Conservation (phyloP, 2,888 invertebrate species). For the Baccha elongata region DNA sequence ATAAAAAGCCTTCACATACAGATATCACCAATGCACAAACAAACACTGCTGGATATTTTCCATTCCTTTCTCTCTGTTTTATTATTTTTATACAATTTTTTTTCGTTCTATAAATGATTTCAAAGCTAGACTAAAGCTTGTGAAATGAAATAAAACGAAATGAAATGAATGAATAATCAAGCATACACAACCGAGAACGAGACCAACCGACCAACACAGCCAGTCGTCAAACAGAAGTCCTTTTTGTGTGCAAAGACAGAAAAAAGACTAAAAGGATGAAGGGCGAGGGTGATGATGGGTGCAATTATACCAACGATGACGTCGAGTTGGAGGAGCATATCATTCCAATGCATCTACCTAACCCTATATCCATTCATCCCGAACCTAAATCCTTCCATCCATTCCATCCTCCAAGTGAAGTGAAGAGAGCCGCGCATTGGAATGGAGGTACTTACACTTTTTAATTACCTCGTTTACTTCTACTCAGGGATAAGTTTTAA, state of each 20-base stretch:
- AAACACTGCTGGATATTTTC: constrained; percentile 40
- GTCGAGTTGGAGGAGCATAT: constrained; percentile 14
- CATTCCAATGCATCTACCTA: constrained; percentile 16
- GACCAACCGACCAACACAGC: constrained; percentile 50
- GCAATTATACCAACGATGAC: constrained; percentile 25
- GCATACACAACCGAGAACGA: constrained; percentile 59
- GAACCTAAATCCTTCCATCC: neutral
- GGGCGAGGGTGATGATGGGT: neutral
- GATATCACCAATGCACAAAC: constrained; percentile 60
- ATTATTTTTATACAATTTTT: constrained; percentile 20
- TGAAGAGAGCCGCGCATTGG: constrained; percentile 48
- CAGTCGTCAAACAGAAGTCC: constrained; percentile 42
- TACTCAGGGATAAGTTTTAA: constrained; percentile 80
- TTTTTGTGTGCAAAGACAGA: constrained; percentile 29
- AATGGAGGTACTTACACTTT: constrained; percentile 75
- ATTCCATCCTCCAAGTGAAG: constrained; percentile 5
- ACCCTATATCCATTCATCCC: constrained; percentile 23
- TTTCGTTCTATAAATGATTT: constrained; percentile 62
- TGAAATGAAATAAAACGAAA: constrained; percentile 72
- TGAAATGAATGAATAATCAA: constrained; percentile 74
- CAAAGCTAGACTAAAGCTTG: constrained; percentile 66
- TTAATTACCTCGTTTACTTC: constrained; percentile 77
- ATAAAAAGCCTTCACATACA: constrained; percentile 39
- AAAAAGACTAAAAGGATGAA: neutral
- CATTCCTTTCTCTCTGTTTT: constrained; percentile 27